Conservation (phyloP, 2,113 vertebrate species). For the Ameiurus melas region DNA sequence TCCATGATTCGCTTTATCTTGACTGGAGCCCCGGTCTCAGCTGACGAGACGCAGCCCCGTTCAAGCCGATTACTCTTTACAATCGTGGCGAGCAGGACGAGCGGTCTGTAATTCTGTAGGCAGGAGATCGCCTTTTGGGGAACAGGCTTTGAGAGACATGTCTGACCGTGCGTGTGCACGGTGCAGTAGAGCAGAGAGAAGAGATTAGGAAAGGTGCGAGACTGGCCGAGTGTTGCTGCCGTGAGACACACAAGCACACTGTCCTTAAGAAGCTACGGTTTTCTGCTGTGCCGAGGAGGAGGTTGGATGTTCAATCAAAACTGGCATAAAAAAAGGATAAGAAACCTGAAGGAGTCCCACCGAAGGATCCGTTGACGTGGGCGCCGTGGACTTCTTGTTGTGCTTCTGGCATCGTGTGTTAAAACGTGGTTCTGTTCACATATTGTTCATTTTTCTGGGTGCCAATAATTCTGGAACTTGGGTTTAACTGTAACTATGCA, state of each 20-base stretch:
- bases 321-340: no score
- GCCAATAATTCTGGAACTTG: neutral
- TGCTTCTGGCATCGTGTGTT: no score
- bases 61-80: neutral
- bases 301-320: neutral
- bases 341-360: no score
- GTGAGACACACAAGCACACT: neutral
- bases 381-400: no score
- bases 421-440: neutral
- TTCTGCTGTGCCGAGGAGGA: neutral
- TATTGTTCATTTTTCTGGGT: neutral
- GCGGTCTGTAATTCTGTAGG: neutral
- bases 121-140: neutral
- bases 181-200: neutral
- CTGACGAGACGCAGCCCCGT: neutral
- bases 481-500: neutral
- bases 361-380: no score
- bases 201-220: neutral
- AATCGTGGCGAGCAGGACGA: neutral
- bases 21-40: neutral
- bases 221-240: neutral
- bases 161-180: neutral
- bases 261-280: neutral
- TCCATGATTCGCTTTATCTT: neutral
- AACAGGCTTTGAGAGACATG: neutral